A percentile compares a stretch with the other conserved stretches of the same genome.
These are phyloP conservation scores for Nomada goodeniana DNA, from an alignment of 2,888 invertebrate species.

Conservation along the genomic window DNA sequence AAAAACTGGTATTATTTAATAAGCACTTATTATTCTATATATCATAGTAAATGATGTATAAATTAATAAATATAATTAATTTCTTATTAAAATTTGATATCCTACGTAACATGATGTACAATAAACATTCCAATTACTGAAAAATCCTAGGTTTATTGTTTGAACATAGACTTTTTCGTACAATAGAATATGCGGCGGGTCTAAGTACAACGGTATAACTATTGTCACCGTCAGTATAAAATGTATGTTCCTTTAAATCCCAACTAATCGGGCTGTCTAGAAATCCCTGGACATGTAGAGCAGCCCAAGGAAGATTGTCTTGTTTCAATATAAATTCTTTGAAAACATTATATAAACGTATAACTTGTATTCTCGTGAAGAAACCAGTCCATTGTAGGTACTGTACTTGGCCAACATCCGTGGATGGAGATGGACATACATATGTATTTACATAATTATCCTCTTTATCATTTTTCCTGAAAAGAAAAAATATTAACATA, in stretches of 20 bases:
- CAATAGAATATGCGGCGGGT: slow-evolving; percentile 75
- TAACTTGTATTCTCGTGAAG: slow-evolving; percentile 83
- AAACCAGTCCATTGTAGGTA: slow-evolving; percentile 85
- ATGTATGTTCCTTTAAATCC: slow-evolving; percentile 84
- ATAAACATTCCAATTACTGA: slow-evolving; percentile 65
- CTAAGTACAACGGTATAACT: slow-evolving; percentile 84
- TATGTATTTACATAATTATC: slow-evolving; percentile 83
- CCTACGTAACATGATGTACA: slow-evolving; percentile 27
- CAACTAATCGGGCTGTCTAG: slow-evolving; percentile 85
- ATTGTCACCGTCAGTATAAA: slow-evolving; percentile 85
- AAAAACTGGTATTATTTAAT: slow-evolving; percentile 30
- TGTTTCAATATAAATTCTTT: slow-evolving; percentile 74
- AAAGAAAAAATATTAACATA: slow-evolving; percentile 25
- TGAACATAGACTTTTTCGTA: slow-evolving; percentile 82
- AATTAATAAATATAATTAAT: slow-evolving; percentile 28
- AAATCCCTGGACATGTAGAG: slow-evolving; percentile 86
- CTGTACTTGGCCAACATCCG: slow-evolving; percentile 80
- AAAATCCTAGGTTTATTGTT: slow-evolving; percentile 79
- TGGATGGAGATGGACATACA: slow-evolving; percentile 80
- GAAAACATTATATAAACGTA: slow-evolving; percentile 80
- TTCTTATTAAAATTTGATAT: slow-evolving; percentile 38
- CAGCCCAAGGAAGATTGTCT: slow-evolving; percentile 84
- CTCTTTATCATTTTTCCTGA: slow-evolving; percentile 75
- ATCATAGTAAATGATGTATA: slow-evolving; percentile 44
- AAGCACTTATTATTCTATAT: slow-evolving; percentile 41